Evolutionary conservation across 1,140 invertebrate genomes (phyloP).

Genomic region (Apis mellifera): DNA sequence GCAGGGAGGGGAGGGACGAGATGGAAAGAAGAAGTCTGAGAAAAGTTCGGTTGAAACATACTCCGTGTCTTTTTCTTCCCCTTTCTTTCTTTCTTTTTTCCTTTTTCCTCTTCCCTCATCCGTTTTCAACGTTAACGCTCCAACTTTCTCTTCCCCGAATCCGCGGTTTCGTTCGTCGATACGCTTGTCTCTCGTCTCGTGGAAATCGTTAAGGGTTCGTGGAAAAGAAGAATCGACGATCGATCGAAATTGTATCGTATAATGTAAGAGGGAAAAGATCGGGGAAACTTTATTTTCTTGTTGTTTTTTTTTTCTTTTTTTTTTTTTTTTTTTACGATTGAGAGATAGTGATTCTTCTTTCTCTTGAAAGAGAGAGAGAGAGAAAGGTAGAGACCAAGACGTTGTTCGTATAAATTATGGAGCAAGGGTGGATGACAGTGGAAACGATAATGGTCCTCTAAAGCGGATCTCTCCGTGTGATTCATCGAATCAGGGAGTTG

Average conservation of each 20-base stretch:
- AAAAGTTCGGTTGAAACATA: not conserved
- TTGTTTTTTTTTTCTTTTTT: not conserved
- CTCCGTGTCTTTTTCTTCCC: too few species aligned
- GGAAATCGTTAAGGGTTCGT: not conserved
- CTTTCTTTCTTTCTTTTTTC: too few species aligned
- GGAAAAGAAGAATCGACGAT: not conserved
- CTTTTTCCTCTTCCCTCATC: too few species aligned
- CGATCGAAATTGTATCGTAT: not conserved
- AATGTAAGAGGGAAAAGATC: not conserved
- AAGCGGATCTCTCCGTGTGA: not conserved
- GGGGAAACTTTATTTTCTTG: not conserved
- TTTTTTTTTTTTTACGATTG: not conserved
- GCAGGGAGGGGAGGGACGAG: not conserved
- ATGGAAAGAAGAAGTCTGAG: not conserved
- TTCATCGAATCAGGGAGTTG: not conserved
- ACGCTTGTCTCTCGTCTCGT: conserved; percentile 27
- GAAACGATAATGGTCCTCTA: not conserved
- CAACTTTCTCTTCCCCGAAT: conserved; percentile 24
- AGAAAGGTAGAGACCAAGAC: not conserved
- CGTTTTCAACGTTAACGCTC: conserved; percentile 16
- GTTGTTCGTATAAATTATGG: not conserved
- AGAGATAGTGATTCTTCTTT: not conserved
- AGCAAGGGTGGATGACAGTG: not conserved
- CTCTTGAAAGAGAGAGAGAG: too few species aligned
- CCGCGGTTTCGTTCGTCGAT: not conserved